Base-by-base conservation (phyloP, 2,797 vertebrate genomes). In the Columba guinea region DNA sequence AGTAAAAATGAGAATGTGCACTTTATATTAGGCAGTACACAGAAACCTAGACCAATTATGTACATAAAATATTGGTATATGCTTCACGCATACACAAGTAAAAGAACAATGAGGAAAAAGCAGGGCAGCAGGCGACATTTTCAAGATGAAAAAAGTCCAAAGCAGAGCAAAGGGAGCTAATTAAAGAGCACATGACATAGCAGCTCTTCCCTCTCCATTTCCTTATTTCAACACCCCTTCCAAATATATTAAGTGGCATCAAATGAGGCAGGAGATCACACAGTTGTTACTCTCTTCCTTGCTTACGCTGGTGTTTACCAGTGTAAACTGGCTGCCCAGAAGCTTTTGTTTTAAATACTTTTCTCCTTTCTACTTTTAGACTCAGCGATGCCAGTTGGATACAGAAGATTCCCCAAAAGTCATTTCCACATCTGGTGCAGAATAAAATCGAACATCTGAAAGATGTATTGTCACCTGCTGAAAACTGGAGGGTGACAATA, bases 1-100 rank as follows among this genome's bases (percentile, higher is more conserved):
- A 77, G 81, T 44, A 91, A 91, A 97, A 95, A 93, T 92, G 87
- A 95, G 96, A 97, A 95, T 17, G 76, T 74, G 73, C 60, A 86
- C 91, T 93, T 95, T 93, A 26, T 86, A 95, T 93, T 87, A 96
- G 95, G 95, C 79, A 95, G 63, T 37, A 85, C 30, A 58, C 5
- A 67, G 90, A 75, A 96, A 90, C 82, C 60, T 51, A 89, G 11
- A 85, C 74, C 95, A 96, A 91, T 97, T 95, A 95, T 2, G 22
- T 59, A 62, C 53, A 73, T 92, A 90, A 97, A 93, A 94, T 90
- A 95, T 82, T 80, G 90, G 74, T 51, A 56, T 30, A 44, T 5
- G 53, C 86, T 89, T 89, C 76, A 62, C 62, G 55, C 14, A 59
- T 21, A 41, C 0, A 2, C 41, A 44, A 87, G 51, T 23, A 24